Evolutionary conservation across 2,888 invertebrate genomes (phyloP), one percentile per base, ranked within the genome.

Genomic region (Balanococcus diminutus): DNA sequence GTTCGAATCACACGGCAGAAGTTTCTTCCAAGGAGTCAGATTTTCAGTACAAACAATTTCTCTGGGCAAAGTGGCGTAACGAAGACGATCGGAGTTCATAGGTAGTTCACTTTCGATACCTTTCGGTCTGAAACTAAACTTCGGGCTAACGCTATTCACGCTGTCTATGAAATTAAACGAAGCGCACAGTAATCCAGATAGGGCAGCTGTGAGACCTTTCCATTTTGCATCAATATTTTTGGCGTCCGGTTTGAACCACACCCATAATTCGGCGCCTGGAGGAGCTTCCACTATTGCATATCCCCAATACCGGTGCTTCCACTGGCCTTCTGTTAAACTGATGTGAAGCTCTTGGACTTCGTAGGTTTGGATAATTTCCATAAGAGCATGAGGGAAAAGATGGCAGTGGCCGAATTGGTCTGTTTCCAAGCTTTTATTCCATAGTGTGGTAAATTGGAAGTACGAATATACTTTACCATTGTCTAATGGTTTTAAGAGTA

Each of bases 41-140:
- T 99, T 99, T 91, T 99, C 99, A 0, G 99, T 99, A 89, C 99
- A 99, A 3, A 98, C 97, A 88, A 97, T 96, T 92, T 99, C 99
- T 88, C 96, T 92, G 0, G 99, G 98, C 87, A 99, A 90, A n/a
- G 96, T 94, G 0, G 98, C 95, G 91, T 98, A 98, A 88, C 96
- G 91, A 75, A 94, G 90, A 88, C 90, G 92, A 89, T 92, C 91
- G 88, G 92, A 90, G 89, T 92, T 90, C 89, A 93, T 90, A 87
- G 91, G 90, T 2, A 89, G 88, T 8, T 90, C 88, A 89, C 89
- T 90, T 88, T 90, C 88, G 67, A 93, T 92, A 61, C 96, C 95
- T 87, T 91, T 91, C 0, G 97, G 98, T 88, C 94, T 92, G 89
- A 98, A 94, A 46, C 95, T 94, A 91, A 94, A 94, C 89, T 94